These are phyloP conservation scores for Callyntrura sp. DNA, from an alignment of 2,888 invertebrate genomes.

Conservation along the genomic window DNA sequence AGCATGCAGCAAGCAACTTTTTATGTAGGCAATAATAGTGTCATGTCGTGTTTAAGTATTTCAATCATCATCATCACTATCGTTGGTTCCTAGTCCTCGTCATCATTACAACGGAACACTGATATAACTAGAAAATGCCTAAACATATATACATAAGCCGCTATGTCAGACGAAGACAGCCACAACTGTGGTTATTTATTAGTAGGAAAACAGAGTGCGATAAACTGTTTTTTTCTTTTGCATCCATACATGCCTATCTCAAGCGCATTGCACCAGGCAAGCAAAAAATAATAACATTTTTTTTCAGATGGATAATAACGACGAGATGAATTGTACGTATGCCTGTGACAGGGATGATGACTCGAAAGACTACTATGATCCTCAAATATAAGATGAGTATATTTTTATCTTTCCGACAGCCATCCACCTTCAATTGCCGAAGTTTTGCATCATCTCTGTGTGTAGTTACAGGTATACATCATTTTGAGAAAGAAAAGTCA, in stretches of 20 bases:
- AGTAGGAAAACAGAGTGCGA: conserved; percentile 38
- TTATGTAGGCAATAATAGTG: neutral
- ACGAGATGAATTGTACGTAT: conserved; percentile 53
- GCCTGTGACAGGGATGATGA: conserved; percentile 32
- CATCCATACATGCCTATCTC: conserved; percentile 30
- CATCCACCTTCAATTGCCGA: conserved; percentile 18
- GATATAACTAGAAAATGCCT: conserved; percentile 15
- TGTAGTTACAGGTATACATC: neutral
- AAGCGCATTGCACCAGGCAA: conserved; percentile 27
- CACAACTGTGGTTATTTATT: conserved; percentile 12
- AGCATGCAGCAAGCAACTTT: too few relatives aligned
- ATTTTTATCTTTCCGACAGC: conserved; percentile 23
- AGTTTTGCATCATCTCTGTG: conserved; percentile 43
- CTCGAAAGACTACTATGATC: conserved; percentile 29
- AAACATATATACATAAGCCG: conserved; percentile 33
- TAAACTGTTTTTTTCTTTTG: conserved; percentile 16
- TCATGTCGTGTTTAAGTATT: neutral
- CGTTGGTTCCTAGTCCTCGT: too few relatives aligned
- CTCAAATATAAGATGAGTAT: neutral
- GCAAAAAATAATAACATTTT: conserved; percentile 25
- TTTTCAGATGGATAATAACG: conserved; percentile 36
- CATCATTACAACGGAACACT: conserved; percentile 1
- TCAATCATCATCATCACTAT: neutral
- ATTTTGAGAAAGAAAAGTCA: neutral
- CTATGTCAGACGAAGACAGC: conserved; percentile 1